phyloP scores from a whole-genome alignment of 35 echinoderm and acorn worm species.

The Strongylocentrotus purpuratus region DNA sequence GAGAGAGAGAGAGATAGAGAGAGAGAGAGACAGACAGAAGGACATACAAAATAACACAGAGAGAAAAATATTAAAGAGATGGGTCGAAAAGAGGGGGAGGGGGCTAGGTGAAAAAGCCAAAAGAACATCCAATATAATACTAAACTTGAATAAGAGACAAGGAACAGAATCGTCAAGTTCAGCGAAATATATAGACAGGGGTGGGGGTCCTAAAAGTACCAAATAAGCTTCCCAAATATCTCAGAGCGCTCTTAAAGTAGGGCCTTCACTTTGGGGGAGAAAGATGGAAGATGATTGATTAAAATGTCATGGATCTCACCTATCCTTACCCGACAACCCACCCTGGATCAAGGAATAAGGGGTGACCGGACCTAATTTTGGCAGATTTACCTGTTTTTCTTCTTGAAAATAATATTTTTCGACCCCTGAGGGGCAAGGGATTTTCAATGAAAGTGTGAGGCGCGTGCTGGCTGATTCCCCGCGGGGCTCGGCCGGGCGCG shows the following conservation, averaged over 20 bases:
- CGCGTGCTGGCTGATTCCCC: slow-evolving; percentile 39
- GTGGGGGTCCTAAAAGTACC: background rate
- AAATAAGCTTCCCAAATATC: background rate
- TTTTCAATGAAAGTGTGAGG: slow-evolving; percentile 14
- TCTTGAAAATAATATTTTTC: slow-evolving; percentile 52
- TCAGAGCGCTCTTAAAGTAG: background rate
- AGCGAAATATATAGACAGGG: background rate
- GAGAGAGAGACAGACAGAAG: no score
- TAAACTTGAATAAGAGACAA: background rate
- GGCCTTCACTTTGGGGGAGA: background rate
- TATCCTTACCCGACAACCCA: background rate
- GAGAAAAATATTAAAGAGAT: no score
- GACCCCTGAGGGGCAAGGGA: slow-evolving; percentile 8
- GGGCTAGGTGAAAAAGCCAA: no score
- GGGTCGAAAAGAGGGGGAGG: no score
- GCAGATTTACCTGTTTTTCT: slow-evolving; percentile 44
- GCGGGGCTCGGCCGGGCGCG: slow-evolving; percentile 33
- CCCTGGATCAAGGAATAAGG: background rate
- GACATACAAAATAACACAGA: no score
- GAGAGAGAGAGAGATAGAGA: no score
- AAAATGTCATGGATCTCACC: slow-evolving; percentile 30
- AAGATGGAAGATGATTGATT: slow-evolving; percentile 1
- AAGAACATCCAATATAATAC: background rate
- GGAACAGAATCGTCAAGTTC: background rate
- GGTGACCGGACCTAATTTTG: slow-evolving; percentile 45